Conservation (phyloP, 2,888 invertebrate genomes). For the Anodontia alba region DNA sequence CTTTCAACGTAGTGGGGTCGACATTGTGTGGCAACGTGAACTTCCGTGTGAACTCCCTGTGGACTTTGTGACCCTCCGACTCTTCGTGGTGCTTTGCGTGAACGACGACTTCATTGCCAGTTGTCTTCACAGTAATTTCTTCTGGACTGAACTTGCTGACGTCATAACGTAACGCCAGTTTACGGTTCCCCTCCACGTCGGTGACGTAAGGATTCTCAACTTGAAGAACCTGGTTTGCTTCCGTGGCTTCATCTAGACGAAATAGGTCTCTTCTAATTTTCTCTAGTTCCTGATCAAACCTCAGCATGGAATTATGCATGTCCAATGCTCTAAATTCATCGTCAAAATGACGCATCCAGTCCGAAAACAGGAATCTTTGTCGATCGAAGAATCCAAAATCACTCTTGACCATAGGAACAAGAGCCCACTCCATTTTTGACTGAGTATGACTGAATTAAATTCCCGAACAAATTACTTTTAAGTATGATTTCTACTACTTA, state of each 20-base stretch:
- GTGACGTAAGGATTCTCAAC: slow-evolving; percentile 72
- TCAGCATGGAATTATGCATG: slow-evolving; percentile 10
- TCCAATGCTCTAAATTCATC: slow-evolving; percentile 5
- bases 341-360: slow-evolving; percentile 15
- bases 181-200: slow-evolving; percentile 91
- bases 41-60: slow-evolving; percentile 99
- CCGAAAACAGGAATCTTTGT: not conserved
- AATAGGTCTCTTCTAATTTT: slow-evolving; percentile 61
- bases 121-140: slow-evolving; percentile 99
- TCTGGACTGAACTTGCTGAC: slow-evolving; percentile 97
- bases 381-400: slow-evolving; percentile 9
- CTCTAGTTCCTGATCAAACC: slow-evolving; percentile 66
- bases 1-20: slow-evolving; percentile 98
- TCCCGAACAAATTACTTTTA: too few species aligned
- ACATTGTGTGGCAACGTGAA: slow-evolving; percentile 98
- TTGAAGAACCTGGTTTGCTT: slow-evolving; percentile 38
- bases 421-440: not conserved
- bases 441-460: too few species aligned
- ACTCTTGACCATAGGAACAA: slow-evolving; percentile 2
- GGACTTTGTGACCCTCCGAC: slow-evolving; percentile 97
- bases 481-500: too few species aligned
- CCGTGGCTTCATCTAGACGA: slow-evolving; percentile 44
- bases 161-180: slow-evolving; percentile 96
- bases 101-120: slow-evolving; percentile 96
- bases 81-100: slow-evolving; percentile 99